phyloP scores from a whole-genome alignment of 2,113 vertebrate genomes.

The Harpagus bidentatus region DNA sequence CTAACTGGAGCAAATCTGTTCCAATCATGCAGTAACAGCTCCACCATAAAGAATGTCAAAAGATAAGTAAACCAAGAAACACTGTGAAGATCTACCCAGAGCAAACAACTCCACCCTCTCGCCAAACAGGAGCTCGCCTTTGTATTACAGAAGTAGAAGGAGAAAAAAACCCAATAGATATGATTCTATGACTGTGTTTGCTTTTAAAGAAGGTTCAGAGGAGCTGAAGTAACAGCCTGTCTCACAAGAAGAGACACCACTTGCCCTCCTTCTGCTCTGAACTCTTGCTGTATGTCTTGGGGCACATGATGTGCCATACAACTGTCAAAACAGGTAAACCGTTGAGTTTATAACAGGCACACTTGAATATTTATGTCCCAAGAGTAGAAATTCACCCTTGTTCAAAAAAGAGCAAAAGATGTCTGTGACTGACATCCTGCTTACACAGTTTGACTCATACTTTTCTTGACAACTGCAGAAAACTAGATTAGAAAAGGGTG shows the following conservation, averaged over 20 bases:
- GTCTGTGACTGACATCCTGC: neutral
- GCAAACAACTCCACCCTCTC: rapidly evolving
- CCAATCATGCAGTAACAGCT: neutral
- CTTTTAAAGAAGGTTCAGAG: neutral
- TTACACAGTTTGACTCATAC: neutral
- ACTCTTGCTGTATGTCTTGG: rapidly evolving
- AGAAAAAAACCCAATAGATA: neutral
- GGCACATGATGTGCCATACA: no score
- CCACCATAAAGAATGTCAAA: neutral
- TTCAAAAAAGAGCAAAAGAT: neutral
- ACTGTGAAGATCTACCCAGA: neutral
- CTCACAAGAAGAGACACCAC: neutral
- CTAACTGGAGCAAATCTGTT: neutral
- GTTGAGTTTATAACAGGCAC: neutral
- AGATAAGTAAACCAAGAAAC: neutral
- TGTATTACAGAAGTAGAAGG: neutral
- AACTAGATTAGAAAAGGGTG: neutral
- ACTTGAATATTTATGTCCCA: neutral
- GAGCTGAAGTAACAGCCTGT: neutral
- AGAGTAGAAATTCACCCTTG: neutral
- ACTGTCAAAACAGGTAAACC: neutral
- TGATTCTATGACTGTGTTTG: neutral
- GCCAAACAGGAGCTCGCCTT: neutral
- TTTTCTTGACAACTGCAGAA: neutral
- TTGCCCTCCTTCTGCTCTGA: neutral